Percentiles rank a stretch among this genome's conserved stretches.
These are phyloP conservation scores for Neoaliturus tenellus DNA, from an alignment of 2,888 invertebrate genomes.

Conservation along the genomic window DNA sequence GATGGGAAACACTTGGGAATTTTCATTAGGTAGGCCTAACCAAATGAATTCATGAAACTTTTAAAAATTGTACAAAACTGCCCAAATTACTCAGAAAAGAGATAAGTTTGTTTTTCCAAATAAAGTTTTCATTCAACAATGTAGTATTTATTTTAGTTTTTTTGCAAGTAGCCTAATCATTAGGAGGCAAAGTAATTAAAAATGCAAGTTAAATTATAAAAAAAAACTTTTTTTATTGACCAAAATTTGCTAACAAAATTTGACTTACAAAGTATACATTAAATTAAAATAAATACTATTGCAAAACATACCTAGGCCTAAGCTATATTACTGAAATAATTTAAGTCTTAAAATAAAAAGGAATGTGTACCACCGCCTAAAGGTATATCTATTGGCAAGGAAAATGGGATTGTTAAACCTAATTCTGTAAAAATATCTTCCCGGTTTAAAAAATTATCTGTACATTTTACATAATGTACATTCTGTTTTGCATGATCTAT, in stretches of 20 bases:
- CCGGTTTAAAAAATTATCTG: background rate
- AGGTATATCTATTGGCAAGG: background rate
- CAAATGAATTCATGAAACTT: too few species aligned
- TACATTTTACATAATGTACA: slow-evolving; percentile 28
- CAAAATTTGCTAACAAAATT: slow-evolving; percentile 7
- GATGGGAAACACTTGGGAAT: too few species aligned
- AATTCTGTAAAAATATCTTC: slow-evolving; percentile 14
- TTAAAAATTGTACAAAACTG: too few species aligned
- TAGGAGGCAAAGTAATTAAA: background rate
- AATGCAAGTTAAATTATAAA: background rate
- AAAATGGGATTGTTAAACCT: background rate
- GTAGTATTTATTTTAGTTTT: too few species aligned
- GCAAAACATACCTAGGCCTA: background rate
- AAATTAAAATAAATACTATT: background rate
- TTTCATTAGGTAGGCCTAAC: too few species aligned
- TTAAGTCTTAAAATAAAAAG: background rate
- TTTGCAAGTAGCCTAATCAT: too few species aligned
- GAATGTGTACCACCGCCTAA: background rate
- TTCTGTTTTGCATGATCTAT: background rate
- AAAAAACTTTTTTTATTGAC: slow-evolving; percentile 5
- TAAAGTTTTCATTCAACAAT: too few species aligned
- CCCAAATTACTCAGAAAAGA: too few species aligned
- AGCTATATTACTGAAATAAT: background rate
- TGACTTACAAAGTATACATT: background rate
- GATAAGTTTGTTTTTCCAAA: too few species aligned